Base-by-base conservation (phyloP, 2,888 invertebrate species). In the Brenthis hecate region DNA sequence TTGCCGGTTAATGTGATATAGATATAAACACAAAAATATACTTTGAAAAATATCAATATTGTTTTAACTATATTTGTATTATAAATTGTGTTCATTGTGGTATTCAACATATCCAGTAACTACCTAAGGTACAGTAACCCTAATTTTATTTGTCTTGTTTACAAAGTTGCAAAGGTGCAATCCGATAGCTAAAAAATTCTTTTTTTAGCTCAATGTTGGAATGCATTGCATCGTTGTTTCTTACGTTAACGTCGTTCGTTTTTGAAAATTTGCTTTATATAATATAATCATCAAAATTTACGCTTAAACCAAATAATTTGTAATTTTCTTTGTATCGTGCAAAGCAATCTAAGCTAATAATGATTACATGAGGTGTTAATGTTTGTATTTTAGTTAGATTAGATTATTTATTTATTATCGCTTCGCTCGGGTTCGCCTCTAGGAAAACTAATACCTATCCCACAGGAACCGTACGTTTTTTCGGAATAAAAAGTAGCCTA, bases 81-180 rank as follows among this genome's bases (percentile, higher is more conserved):
- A 4, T 32, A 50, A 16, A 60, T 48, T n/a, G 60, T 28, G 57
- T 13, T 58, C 5, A 23, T 60, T 50, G 65, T 56, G 50, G 32
- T 13, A 11, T 55, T 55, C 16, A 16, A 47, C 54, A 19, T 16
- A 57, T 54, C 47, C 53, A 48, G 47, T 47, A 55, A 55, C 32
- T 16, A 66, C 16, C 53, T 60, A 43, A 66, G 66, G 53, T 43
- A 48, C 53, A n/a, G 36, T 51, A 14, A 14, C 36, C 23, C 5
- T n/a, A 16, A 50, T 56, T 43, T 51, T 23, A 28, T 65, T 65
- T 57, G 50, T 62, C 36, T 61, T 67, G 62, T 62, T 56, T 67
- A 67, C 66, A 48, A 62, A 56, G 23, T 56, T 67, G 61, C 61
- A 48, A 62, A 56, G 23, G 36, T 67, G 61, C 54, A 66, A 55